Evolutionary conservation across 2,113 vertebrate species (phyloP).

Genomic region (Chaetodon auriga): DNA sequence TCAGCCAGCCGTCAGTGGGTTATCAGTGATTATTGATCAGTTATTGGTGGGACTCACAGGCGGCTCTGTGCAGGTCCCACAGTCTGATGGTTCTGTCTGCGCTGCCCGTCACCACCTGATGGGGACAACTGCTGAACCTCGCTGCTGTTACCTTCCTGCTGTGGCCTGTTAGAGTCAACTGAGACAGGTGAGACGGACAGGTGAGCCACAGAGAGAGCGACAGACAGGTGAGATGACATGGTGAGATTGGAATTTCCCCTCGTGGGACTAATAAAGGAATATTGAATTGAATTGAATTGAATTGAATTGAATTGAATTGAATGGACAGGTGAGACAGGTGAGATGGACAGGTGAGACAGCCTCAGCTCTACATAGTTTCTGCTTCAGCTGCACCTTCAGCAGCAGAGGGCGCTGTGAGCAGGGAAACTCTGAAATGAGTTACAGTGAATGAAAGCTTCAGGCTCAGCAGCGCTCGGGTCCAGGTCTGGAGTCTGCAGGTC

Average conservation of each 20-base stretch:
- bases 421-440: too few species aligned
- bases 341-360: neutral
- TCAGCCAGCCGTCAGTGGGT: neutral
- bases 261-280: too few species aligned
- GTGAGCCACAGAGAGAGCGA: neutral
- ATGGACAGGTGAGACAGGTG: neutral
- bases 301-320: too few species aligned
- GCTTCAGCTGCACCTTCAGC: too few species aligned
- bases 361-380: too few species aligned
- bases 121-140: slow-evolving; percentile 82
- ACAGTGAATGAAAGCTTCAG: too few species aligned
- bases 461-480: too few species aligned
- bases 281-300: too few species aligned
- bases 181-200: neutral
- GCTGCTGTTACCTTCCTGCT: slow-evolving; percentile 91
- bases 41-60: slow-evolving; percentile 82
- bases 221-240: too few species aligned
- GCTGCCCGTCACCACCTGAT: slow-evolving; percentile 90
- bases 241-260: too few species aligned
- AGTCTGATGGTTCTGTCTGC: slow-evolving; percentile 88
- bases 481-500: too few species aligned
- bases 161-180: slow-evolving; percentile 93
- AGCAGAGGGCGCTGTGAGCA: neutral
- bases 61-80: slow-evolving; percentile 89
- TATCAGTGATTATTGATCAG: too few species aligned